Conservation (phyloP, 1,140 invertebrate genomes). For the Prorops nasuta region DNA sequence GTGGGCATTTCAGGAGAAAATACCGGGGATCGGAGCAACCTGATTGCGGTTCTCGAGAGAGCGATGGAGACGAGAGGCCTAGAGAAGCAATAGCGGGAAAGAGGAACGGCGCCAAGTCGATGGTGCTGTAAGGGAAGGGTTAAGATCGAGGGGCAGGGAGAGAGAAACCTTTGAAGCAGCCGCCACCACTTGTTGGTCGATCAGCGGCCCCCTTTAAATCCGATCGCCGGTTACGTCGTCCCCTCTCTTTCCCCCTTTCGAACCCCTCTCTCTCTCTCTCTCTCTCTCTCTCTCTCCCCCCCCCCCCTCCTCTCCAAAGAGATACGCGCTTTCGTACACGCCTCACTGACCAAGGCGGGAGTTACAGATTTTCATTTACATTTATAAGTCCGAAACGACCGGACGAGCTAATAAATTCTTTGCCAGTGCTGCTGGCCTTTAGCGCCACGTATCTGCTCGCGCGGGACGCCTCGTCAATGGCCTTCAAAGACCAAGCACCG, state of each 20-base stretch:
- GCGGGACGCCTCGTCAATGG: not conserved
- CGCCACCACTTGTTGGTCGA: conserved; percentile 55
- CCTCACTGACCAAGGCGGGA: conserved; percentile 36
- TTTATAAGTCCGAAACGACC: conserved; percentile 33
- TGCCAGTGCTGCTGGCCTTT: conserved; percentile 22
- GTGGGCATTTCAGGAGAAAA: conserved; percentile 40
- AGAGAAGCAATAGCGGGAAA: conserved; percentile 8
- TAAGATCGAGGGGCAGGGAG: conserved; percentile 17
- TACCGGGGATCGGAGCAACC: conserved; percentile 19
- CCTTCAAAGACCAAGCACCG: not conserved
- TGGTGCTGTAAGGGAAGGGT: conserved; percentile 10
- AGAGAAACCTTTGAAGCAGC: conserved; percentile 50
- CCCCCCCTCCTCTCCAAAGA: not conserved
- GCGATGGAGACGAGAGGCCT: not conserved
- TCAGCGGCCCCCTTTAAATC: conserved; percentile 53
- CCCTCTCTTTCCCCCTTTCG: conserved; percentile 15
- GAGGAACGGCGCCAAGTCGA: conserved; percentile 4
- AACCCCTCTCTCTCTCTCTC: not conserved
- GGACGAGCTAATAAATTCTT: conserved; percentile 34
- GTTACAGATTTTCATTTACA: conserved; percentile 49
- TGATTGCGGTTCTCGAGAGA: conserved; percentile 19
- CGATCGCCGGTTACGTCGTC: conserved; percentile 45
- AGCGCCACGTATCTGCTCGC: conserved; percentile 23
- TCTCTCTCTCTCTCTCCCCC: conserved; percentile 16
- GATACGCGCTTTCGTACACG: conserved; percentile 21